Percentiles rank a stretch among this genome's conserved stretches.
These are phyloP conservation scores for Petroica traversi DNA, from an alignment of 2,113 vertebrate genomes.

Conservation along the genomic window DNA sequence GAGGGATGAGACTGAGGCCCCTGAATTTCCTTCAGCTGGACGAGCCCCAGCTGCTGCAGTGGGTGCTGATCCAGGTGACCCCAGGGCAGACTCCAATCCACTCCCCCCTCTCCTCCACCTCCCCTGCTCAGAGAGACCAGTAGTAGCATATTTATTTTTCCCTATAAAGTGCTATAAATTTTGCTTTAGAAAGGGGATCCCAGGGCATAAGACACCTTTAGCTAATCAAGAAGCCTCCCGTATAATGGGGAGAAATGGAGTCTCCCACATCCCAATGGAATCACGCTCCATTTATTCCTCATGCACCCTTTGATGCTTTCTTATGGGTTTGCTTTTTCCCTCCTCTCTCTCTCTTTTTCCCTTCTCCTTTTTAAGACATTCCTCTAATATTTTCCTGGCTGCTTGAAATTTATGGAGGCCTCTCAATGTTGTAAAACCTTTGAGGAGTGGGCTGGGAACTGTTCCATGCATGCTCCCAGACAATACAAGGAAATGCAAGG, in stretches of 20 bases:
- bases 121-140: neutral
- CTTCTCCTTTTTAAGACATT: neutral
- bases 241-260: neutral
- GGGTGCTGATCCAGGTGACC: neutral
- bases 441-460: neutral
- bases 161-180: neutral
- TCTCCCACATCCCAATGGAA: neutral
- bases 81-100: accelerated
- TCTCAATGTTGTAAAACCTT: neutral
- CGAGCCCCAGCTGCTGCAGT: accelerated
- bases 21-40: neutral
- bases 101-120: neutral
- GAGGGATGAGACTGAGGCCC: neutral
- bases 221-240: neutral
- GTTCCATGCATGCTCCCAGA: neutral
- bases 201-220: neutral
- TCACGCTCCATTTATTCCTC: neutral
- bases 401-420: neutral
- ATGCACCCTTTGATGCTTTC: neutral
- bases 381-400: neutral
- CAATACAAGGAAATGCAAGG: neutral
- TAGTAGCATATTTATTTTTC: neutral
- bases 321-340: neutral
- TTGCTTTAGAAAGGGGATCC: neutral
- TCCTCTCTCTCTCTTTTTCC: neutral